Evolutionary conservation across 2,888 invertebrate species (phyloP).

Genomic region (Hedychridium roseum): DNA sequence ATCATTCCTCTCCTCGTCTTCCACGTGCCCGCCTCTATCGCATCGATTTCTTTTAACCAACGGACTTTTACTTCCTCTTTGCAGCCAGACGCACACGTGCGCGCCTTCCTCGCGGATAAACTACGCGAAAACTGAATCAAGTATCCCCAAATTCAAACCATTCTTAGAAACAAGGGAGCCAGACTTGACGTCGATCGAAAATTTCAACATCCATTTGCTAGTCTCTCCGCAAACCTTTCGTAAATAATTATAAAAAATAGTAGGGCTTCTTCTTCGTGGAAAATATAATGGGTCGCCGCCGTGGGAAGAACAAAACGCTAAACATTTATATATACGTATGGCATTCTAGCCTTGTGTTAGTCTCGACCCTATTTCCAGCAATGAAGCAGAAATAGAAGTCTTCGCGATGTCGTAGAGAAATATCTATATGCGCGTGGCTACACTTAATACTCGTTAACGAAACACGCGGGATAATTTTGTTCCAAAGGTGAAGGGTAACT

Average conservation of each 20-base stretch:
- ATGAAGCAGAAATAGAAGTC: constrained; percentile 35
- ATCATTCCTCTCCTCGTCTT: neutral
- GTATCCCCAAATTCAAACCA: neutral
- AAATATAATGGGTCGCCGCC: neutral
- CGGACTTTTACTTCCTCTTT: neutral
- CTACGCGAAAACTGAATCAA: neutral
- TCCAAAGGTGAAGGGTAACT: constrained; percentile 33
- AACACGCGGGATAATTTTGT: constrained; percentile 16
- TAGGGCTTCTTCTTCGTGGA: neutral
- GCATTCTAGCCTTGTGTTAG: constrained; percentile 22
- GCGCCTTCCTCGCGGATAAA: neutral
- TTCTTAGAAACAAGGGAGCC: neutral
- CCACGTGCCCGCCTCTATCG: neutral
- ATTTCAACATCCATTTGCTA: neutral
- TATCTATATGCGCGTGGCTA: constrained; percentile 21
- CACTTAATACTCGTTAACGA: constrained; percentile 19
- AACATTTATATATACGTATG: neutral
- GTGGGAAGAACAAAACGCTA: neutral
- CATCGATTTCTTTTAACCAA: neutral
- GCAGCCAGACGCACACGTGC: neutral
- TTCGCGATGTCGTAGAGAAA: constrained; percentile 24
- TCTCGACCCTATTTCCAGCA: constrained; percentile 38
- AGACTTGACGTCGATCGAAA: neutral
- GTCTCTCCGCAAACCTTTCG: neutral
- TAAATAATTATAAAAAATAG: constrained; percentile 1